Evolutionary conservation across 2,113 vertebrate species (phyloP).

Genomic region (Leucopsar rothschildi): DNA sequence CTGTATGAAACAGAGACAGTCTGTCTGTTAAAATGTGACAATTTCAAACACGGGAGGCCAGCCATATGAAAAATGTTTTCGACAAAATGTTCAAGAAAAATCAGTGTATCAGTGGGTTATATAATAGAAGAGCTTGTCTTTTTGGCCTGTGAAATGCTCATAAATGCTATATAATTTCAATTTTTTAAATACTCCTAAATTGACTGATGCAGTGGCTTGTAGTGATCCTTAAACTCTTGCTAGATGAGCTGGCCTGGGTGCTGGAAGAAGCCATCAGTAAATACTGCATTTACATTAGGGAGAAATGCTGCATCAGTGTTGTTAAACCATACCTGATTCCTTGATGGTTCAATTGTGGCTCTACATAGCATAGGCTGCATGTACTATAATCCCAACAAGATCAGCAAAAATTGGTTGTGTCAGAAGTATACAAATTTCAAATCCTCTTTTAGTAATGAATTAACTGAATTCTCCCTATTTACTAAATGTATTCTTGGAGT

Average conservation of each 20-base stretch:
- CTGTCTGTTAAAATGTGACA: not conserved
- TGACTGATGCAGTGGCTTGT: not conserved
- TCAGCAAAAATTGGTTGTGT: not conserved
- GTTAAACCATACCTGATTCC: not conserved
- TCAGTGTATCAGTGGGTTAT: not conserved
- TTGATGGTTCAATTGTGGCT: not conserved
- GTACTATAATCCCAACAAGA: not conserved
- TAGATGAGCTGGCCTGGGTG: conserved; percentile 26
- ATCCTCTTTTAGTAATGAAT: not conserved
- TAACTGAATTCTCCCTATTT: not conserved
- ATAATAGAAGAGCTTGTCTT: not conserved
- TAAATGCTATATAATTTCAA: not conserved
- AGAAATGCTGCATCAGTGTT: not conserved
- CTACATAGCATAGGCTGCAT: not conserved
- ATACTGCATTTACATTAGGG: not conserved
- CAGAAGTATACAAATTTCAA: not conserved
- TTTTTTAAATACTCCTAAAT: not conserved
- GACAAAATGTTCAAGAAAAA: not conserved
- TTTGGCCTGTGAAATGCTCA: not conserved
- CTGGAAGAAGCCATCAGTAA: not conserved
- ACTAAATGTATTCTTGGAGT: not conserved
- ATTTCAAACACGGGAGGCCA: not conserved
- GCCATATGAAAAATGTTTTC: not conserved
- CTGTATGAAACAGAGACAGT: not conserved
- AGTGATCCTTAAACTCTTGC: not conserved